Base-by-base conservation (phyloP, 2,113 vertebrate genomes). In the Podarcis muralis region DNA sequence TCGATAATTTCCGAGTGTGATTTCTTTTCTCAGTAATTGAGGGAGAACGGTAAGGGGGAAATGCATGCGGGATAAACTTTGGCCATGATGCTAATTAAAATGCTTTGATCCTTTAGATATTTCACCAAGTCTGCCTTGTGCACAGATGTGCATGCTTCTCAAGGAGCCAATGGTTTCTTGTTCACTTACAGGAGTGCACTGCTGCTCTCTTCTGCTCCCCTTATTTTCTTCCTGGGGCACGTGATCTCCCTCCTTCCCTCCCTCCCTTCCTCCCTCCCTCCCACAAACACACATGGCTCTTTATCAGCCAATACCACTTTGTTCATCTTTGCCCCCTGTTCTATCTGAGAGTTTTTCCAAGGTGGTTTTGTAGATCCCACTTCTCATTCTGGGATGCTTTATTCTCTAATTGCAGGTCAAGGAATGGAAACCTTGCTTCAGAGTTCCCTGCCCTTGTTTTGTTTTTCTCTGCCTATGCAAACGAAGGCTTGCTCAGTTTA, bases 371-470 rank as follows among this genome's bases (percentile, higher is more conserved):
- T 89, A 91, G 93, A 87, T 92, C 57, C 72, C 25, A 79, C 82
- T 62, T 92, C 91, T 89, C 40, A 0, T 89, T 86, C 88, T 35
- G 35, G 88, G 89, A 23, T 53, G 11, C 89, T 91, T 93, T 92
- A 91, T 93, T 91, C 93, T 93, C 93, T 93, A 91, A 95, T 94
- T 91, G 87, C 87, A 71, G 94, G 90, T 91, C 88, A 90, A 6
- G 11, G 92, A 90, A 79, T 81, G 20, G 89, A 72, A 91, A 86
- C 88, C 91, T 95, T 85, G 75, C 65, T 0, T 35, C 78, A 78
- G 72, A 18, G 13, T n/a, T n/a, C 6, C 5, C 6, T n/a, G 3
- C 79, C 27, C 20, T 15, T n/a, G 15, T 79, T 32, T 25, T 53
- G 40, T 32, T 66, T 43, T 53, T 92, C 89, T 91, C 81, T 0